Base-by-base conservation (phyloP, 2,797 vertebrate genomes). In the Hydrolagus colliei region DNA sequence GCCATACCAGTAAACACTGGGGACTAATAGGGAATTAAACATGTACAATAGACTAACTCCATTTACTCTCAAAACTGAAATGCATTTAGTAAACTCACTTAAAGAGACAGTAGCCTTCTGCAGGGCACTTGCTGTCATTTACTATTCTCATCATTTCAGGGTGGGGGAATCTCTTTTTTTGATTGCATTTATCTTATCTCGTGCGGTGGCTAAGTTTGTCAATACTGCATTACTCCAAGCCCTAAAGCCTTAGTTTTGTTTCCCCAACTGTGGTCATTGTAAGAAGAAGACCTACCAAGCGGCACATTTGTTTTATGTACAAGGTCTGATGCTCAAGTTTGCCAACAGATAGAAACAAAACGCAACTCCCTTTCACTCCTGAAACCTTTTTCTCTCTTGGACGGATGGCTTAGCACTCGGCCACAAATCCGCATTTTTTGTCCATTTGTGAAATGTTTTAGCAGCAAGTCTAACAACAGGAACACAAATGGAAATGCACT, bases 1-100 rank as follows among this genome's bases (percentile, higher is more conserved):
- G 89, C 89, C 67, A 16, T 74, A 91, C 91, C 91, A 92, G 93
- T 93, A 93, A 94, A 94, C 88, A 90, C 92, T 91, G 92, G 91
- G 91, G 93, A 94, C 93, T 95, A 94, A 95, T 95, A 94, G 94
- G 92, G 94, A 95, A 95, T 95, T 95, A 95, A 95, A 94, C 92
- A 93, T 92, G 93, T 93, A 95, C 94, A 95, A 95, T 93, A 89
- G 93, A 91, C 92, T 93, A 93, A 93, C 92, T 91, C 90, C 92
- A 93, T 95, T 93, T 93, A 90, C 92, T 92, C 93, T 91, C 89
- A 87, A 91, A 85, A 86, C 88, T 78, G 90, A 92, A 94, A 94
- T 91, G 89, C 91, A 91, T 93, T 95, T 94, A 93, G 93, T 92
- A 94, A 92, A 93, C 92, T 93, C 93, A 92, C 93, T 93, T 91